Percentiles rank a stretch among this genome's conserved stretches.
Conservation (phyloP, 2,113 vertebrate species). For the Rhinichthys klamathensis region DNA sequence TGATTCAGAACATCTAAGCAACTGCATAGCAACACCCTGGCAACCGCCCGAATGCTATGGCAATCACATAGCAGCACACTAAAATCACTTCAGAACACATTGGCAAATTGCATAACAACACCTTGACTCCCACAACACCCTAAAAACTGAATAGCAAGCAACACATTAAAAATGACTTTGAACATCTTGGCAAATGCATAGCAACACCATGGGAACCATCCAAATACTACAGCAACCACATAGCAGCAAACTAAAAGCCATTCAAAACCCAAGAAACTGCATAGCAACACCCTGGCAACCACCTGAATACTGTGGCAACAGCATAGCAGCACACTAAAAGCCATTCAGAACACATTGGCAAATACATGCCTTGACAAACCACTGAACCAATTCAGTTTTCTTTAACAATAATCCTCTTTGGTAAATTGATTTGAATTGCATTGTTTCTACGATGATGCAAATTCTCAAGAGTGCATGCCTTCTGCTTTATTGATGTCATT, state of each 20-base stretch:
- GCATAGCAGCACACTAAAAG: background rate
- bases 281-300: background rate
- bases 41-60: background rate
- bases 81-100: background rate
- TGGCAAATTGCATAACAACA: no score
- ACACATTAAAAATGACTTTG: no score
- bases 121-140: background rate
- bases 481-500: background rate
- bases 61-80: background rate
- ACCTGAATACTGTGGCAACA: background rate
- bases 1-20: no score
- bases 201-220: background rate
- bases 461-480: background rate
- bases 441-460: background rate
- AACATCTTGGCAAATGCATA: background rate
- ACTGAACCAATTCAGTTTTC: background rate
- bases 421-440: background rate
- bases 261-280: background rate
- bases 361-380: background rate
- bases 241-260: no score
- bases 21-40: background rate
- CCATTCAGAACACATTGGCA: background rate
- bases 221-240: background rate
- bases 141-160: no score
- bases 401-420: background rate